phyloP scores from a whole-genome alignment of 2,888 invertebrate genomes.

The Helobdella robusta region DNA sequence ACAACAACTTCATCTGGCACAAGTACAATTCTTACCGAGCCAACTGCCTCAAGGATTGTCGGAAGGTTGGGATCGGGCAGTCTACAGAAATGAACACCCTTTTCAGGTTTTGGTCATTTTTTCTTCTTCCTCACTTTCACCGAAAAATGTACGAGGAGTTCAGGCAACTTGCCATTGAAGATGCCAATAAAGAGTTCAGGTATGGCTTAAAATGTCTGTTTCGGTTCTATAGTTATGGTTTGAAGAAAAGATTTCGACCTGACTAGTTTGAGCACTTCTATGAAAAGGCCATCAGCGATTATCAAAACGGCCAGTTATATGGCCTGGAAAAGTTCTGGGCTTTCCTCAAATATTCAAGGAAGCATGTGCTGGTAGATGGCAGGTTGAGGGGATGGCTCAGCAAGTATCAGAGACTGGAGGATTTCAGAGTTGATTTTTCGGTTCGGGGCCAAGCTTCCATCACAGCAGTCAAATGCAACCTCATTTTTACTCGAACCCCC shows the following conservation, averaged over 20 bases:
- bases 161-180: conserved; percentile 78
- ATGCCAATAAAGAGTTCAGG: conserved; percentile 70
- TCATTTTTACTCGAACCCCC: too few species aligned
- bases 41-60: conserved; percentile 70
- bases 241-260: conserved; percentile 89
- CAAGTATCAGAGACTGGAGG: too few species aligned
- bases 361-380: conserved; percentile 46
- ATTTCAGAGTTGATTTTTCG: too few species aligned
- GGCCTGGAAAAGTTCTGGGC: conserved; percentile 99
- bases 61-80: conserved; percentile 71
- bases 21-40: conserved; percentile 92
- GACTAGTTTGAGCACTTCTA: conserved; percentile 92
- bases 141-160: conserved; percentile 96
- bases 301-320: conserved; percentile 83
- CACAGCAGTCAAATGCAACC: too few species aligned
- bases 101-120: conserved; percentile 99
- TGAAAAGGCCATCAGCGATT: conserved; percentile 77
- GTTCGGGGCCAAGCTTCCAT: too few species aligned
- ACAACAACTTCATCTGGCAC: conserved; percentile 94
- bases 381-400: conserved; percentile 48
- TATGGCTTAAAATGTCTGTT: conserved; percentile 65
- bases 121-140: conserved; percentile 93
- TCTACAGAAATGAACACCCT: conserved; percentile 99
- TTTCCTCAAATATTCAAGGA: conserved; percentile 76
- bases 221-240: conserved; percentile 92